phyloP scores from a whole-genome alignment of 2,888 invertebrate genomes.

The Glyphotaelius pellucidus region DNA sequence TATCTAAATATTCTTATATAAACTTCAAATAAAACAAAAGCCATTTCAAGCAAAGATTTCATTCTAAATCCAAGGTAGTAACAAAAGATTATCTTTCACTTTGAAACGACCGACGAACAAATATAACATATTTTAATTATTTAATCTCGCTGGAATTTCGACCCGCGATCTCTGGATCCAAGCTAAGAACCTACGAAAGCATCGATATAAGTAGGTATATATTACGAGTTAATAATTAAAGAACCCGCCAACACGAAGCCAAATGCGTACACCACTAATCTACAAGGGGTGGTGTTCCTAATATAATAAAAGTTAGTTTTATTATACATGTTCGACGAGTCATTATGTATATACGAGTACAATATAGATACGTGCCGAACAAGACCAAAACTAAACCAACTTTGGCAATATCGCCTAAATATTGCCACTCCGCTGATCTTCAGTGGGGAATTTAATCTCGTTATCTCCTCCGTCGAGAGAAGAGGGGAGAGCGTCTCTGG shows the following conservation, averaged over 20 bases:
- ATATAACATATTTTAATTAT: too few relatives aligned
- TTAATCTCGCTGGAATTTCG: too few relatives aligned
- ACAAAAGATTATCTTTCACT: too few relatives aligned
- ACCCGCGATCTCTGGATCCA: too few relatives aligned
- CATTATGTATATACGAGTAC: neutral
- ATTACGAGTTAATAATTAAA: too few relatives aligned
- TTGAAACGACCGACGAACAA: too few relatives aligned
- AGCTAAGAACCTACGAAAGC: too few relatives aligned
- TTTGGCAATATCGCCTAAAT: conserved; percentile 24
- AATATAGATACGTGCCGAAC: neutral
- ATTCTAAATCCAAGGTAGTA: too few relatives aligned
- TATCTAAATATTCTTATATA: too few relatives aligned
- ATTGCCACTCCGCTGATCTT: conserved; percentile 40
- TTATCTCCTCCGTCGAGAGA: neutral
- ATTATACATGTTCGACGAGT: neutral
- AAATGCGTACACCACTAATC: neutral
- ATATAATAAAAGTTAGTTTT: neutral
- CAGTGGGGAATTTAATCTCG: conserved; percentile 34
- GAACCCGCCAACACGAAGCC: neutral
- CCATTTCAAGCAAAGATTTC: too few relatives aligned
- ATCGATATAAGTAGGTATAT: too few relatives aligned
- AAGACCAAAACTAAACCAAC: conserved; percentile 1
- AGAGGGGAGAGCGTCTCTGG: neutral
- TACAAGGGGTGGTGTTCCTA: neutral
- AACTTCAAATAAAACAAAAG: too few relatives aligned